Evolutionary conservation across 2,888 invertebrate species (phyloP), one percentile per base, ranked within the genome.

Genomic region (Volucella bombylans): DNA sequence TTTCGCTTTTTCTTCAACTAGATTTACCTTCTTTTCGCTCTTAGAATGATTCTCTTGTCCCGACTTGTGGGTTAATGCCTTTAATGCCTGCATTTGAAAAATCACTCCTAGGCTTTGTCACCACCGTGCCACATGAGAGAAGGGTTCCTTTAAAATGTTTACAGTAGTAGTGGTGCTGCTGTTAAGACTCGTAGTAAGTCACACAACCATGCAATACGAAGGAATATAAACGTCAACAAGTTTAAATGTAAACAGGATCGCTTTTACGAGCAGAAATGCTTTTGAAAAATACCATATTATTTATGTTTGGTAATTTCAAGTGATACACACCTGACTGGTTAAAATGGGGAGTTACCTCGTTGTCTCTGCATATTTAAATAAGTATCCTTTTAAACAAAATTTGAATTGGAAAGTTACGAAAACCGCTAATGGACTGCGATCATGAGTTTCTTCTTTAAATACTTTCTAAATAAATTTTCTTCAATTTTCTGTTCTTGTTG

Each of bases 81-180:
- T 72, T 64, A 71, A 71, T 71, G 65, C 45, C 65, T 71, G 64
- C 43, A 72, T 72, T 50, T 59, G 62, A 79, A 71, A 47, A 12
- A 69, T 39, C 52, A 62, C 31, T 9, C 1, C 50, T 2, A 59
- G 10, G 31, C 64, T 38, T 14, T 55, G 18, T 14, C 65, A 11
- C 49, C 47, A 14, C 38, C 6, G n/a, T 41, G 8, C 8, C 8
- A 38, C 41, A 23, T 39, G 38, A 45, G 45, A 47, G 57, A 45
- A 69, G 54, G 61, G 57, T 67, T 47, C 59, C 38, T 49, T 57
- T 49, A 57, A 57, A 59, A 49, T 31, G 59, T n/a, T 39, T 15
- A 9, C 8, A 14, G 10, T 4, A 49, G 41, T 49, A 41, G 59
- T 54, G 49, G 41, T 39, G 18, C 31, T 23, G 61, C 31, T 62